These are phyloP conservation scores for Nymphalis polychloros DNA, from an alignment of 2,888 invertebrate species.

Conservation along the genomic window DNA sequence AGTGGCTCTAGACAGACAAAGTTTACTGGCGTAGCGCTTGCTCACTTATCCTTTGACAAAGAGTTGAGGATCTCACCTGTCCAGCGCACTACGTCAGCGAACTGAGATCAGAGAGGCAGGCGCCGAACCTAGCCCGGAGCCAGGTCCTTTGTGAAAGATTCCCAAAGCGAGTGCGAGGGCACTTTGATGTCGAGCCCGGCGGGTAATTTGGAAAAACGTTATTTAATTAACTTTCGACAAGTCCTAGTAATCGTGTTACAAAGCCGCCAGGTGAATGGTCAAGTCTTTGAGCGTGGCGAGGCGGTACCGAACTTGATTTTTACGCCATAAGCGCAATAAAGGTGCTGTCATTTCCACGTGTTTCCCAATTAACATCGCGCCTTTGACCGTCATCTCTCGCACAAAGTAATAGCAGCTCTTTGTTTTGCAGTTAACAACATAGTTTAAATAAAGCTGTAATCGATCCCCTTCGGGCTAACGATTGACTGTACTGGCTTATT, in stretches of 20 bases:
- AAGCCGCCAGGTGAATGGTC: constrained; percentile 75
- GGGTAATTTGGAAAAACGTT: constrained; percentile 81
- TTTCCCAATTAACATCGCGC: constrained; percentile 79
- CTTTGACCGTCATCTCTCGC: constrained; percentile 71
- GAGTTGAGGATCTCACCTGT: constrained; percentile 67
- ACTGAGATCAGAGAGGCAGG: constrained; percentile 57
- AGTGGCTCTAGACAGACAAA: constrained; percentile 29
- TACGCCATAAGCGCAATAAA: constrained; percentile 74
- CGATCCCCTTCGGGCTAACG: constrained; percentile 43
- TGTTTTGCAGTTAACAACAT: constrained; percentile 64
- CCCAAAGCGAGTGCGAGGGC: constrained; percentile 59
- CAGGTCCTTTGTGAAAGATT: constrained; percentile 74
- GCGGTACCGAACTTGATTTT: constrained; percentile 71
- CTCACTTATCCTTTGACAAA: constrained; percentile 49
- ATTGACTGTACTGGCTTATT: constrained; percentile 21
- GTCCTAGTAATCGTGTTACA: constrained; percentile 80
- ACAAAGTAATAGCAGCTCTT: constrained; percentile 62
- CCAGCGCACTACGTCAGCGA: constrained; percentile 55
- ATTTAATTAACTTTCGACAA: constrained; percentile 82
- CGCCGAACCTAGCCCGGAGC: constrained; percentile 68
- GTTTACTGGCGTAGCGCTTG: constrained; percentile 33
- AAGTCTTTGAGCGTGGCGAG: constrained; percentile 69
- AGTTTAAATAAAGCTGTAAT: constrained; percentile 69
- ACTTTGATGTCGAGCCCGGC: constrained; percentile 75
- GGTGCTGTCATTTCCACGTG: constrained; percentile 80